These are phyloP conservation scores for Yponomeuta evonymella DNA, from an alignment of 2,888 invertebrate species.

Conservation along the genomic window DNA sequence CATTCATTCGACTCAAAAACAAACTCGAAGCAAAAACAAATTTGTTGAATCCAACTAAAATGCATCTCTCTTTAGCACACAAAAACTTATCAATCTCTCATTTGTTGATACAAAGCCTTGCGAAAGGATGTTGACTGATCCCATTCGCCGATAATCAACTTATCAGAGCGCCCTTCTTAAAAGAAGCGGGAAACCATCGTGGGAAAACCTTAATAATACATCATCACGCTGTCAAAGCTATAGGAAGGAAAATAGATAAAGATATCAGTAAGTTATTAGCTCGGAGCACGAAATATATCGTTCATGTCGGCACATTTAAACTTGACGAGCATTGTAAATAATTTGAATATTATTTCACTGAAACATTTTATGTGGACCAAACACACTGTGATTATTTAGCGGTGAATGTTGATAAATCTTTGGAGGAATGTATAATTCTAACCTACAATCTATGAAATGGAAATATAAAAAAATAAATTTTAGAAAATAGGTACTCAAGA, in stretches of 20 bases:
- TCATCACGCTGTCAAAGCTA: constrained; percentile 13
- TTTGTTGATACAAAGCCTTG: constrained; percentile 6
- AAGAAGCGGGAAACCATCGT: constrained; percentile 4
- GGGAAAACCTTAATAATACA: constrained; percentile 7
- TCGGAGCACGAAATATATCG: constrained; percentile 22
- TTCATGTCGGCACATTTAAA: constrained; percentile 23
- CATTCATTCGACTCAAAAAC: too few relatives aligned
- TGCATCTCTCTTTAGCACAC: not conserved
- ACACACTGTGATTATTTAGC: too few relatives aligned
- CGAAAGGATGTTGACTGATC: constrained; percentile 37
- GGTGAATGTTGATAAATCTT: too few relatives aligned
- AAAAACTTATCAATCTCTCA: not conserved
- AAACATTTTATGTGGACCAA: too few relatives aligned
- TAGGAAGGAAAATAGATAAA: constrained; percentile 14
- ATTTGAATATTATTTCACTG: not conserved
- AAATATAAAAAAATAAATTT: too few relatives aligned
- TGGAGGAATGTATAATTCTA: too few relatives aligned
- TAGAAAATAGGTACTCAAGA: too few relatives aligned
- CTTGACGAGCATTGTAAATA: not conserved
- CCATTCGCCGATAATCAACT: constrained; percentile 33
- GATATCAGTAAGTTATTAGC: constrained; percentile 16
- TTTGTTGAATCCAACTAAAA: not conserved
- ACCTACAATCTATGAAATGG: too few relatives aligned
- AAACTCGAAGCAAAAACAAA: not conserved
- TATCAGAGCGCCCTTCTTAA: constrained; percentile 16